Percentiles rank a stretch among this genome's conserved stretches.
These are phyloP conservation scores for Lytechinus variegatus DNA, from an alignment of 35 echinoderm and acorn worm species.

Conservation along the genomic window DNA sequence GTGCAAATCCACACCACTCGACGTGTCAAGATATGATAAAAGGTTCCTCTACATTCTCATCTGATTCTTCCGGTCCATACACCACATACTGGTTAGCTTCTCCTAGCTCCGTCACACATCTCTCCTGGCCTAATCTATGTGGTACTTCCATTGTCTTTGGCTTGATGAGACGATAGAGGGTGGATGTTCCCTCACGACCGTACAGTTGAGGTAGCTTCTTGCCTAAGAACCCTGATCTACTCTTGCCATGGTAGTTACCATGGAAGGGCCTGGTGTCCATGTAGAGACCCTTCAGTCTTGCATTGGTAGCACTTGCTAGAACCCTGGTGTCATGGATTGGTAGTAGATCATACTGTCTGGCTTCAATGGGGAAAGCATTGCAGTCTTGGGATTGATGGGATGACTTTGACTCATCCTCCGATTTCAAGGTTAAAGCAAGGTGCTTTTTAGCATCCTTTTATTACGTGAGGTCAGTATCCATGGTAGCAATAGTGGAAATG, in stretches of 20 bases:
- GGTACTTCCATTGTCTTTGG: slow-evolving; percentile 46
- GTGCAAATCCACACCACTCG: not conserved
- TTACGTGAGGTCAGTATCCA: not conserved
- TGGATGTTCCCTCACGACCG: slow-evolving; percentile 28
- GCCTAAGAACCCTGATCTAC: slow-evolving; percentile 41
- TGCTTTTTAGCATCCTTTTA: slow-evolving; percentile 48
- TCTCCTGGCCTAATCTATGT: not conserved
- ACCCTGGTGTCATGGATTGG: slow-evolving; percentile 33
- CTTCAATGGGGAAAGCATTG: slow-evolving; percentile 38
- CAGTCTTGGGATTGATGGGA: not conserved
- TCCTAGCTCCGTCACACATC: not conserved
- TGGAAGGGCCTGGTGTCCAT: slow-evolving; percentile 58
- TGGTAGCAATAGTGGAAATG: slow-evolving; percentile 2
- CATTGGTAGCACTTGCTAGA: not conserved
- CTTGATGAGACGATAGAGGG: slow-evolving; percentile 54
- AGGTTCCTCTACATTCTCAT: slow-evolving; percentile 25
- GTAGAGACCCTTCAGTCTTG: not conserved
- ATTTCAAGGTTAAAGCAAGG: slow-evolving; percentile 44
- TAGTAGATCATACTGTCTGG: slow-evolving; percentile 38
- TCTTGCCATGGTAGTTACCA: slow-evolving; percentile 61
- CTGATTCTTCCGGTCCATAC: not conserved
- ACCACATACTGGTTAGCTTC: not conserved
- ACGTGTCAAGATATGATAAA: not conserved
- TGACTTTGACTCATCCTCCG: not conserved
- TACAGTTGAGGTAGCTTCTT: slow-evolving; percentile 52